A percentile compares a stretch with the other conserved stretches of the same genome.
These are phyloP conservation scores for Proisotoma minuta DNA, from an alignment of 2,888 invertebrate species.

Conservation along the genomic window DNA sequence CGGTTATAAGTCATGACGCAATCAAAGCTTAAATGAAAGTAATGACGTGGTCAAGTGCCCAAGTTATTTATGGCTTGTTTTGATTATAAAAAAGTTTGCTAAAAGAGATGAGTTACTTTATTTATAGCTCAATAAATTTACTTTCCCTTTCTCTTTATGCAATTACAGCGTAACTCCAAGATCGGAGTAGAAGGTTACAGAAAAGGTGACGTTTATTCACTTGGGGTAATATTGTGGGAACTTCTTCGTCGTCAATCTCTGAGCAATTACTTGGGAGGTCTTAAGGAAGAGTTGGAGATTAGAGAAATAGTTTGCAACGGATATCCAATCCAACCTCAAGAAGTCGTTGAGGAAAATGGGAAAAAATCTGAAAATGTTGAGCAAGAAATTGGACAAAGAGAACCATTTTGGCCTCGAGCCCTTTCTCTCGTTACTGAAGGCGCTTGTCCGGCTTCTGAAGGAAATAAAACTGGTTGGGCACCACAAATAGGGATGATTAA, in stretches of 20 bases:
- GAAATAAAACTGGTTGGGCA: not conserved
- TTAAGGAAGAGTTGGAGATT: conserved; percentile 40
- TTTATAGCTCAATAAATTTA: too few species aligned
- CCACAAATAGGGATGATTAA: conserved; percentile 33
- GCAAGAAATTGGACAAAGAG: conserved; percentile 18
- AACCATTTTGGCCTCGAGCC: conserved; percentile 28
- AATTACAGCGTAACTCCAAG: conserved; percentile 6
- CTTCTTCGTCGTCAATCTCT: conserved; percentile 63
- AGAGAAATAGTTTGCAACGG: conserved; percentile 33
- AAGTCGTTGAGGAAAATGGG: conserved; percentile 10
- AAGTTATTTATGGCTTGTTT: too few species aligned
- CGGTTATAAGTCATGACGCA: too few species aligned
- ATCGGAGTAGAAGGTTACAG: conserved; percentile 61
- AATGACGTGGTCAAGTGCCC: too few species aligned
- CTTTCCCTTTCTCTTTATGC: too few species aligned
- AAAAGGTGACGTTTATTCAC: conserved; percentile 78
- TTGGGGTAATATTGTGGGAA: conserved; percentile 79
- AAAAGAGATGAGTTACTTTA: too few species aligned
- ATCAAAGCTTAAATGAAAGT: too few species aligned
- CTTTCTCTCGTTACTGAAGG: conserved; percentile 1
- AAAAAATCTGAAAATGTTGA: conserved; percentile 19
- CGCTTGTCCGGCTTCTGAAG: not conserved
- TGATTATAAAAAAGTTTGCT: too few species aligned
- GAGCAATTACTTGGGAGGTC: conserved; percentile 39
- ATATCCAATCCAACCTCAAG: conserved; percentile 12